A percentile compares a stretch with the other conserved stretches of the same genome.
Evolutionary conservation across 1,140 invertebrate genomes (phyloP).

Genomic region (Nomia melanderi): DNA sequence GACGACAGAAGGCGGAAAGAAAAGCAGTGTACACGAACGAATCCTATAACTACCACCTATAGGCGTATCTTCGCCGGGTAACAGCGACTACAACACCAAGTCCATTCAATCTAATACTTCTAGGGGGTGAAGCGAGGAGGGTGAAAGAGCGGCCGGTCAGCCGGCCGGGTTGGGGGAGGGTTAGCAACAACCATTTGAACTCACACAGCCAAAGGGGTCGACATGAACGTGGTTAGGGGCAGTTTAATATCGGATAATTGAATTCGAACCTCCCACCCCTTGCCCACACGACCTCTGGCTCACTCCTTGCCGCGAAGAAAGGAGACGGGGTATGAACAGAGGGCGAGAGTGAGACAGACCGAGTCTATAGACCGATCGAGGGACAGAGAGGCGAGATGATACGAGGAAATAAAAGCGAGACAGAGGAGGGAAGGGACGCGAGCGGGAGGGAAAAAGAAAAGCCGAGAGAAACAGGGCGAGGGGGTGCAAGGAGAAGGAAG

Average conservation of each 20-base stretch:
- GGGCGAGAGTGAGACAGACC: slow-evolving; percentile 18
- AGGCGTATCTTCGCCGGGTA: slow-evolving; percentile 73
- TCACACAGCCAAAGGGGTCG: slow-evolving; percentile 71
- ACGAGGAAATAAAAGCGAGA: slow-evolving; percentile 42
- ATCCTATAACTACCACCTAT: slow-evolving; percentile 71
- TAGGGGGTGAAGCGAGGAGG: slow-evolving; percentile 40
- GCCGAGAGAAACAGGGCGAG: slow-evolving; percentile 50
- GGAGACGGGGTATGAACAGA: slow-evolving; percentile 36
- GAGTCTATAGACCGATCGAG: slow-evolving; percentile 33
- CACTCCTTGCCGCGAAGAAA: slow-evolving; percentile 54
- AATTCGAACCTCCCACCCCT: slow-evolving; percentile 75
- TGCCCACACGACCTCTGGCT: slow-evolving; percentile 55
- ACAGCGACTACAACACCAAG: slow-evolving; percentile 79
- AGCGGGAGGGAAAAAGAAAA: slow-evolving; percentile 51
- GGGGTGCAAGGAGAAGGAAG: slow-evolving; percentile 24
- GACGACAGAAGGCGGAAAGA: slow-evolving; percentile 30
- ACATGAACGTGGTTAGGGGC: slow-evolving; percentile 79
- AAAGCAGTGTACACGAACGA: slow-evolving; percentile 52
- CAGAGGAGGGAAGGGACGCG: slow-evolving; percentile 21
- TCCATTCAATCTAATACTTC: slow-evolving; percentile 81
- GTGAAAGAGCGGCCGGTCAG: not conserved
- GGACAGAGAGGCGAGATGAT: slow-evolving; percentile 30
- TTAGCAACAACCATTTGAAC: slow-evolving; percentile 77
- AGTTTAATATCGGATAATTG: slow-evolving; percentile 82
- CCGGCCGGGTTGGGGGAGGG: slow-evolving; percentile 26